Evolutionary conservation across 2,113 vertebrate genomes (phyloP), one percentile per base, ranked within the genome.

Genomic region (Poecile atricapillus): DNA sequence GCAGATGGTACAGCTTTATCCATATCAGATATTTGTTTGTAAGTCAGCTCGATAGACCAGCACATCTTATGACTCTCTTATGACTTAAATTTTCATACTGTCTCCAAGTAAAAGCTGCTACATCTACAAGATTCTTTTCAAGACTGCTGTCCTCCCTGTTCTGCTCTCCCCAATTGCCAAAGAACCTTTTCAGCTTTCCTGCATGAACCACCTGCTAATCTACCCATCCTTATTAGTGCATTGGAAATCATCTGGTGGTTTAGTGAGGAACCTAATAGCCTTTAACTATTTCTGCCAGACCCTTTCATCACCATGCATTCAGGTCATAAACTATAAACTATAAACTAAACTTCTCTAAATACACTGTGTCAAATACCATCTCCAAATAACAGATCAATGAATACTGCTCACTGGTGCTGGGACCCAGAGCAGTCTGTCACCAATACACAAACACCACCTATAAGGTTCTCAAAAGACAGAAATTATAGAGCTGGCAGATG

Each of bases 181-280:
- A 63, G 74, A 91, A 91, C 60, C 62, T 94, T 78, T 94, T 93
- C 71, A 92, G 83, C 79, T 73, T 77, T 91, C 71, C 80, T 53
- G 55, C 71, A 83, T 56, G 71, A 92, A 58, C 20, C 83, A 95
- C 89, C 86, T 95, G 86, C 89, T 88, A 92, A 96, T 71, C 75
- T 73, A 71, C 70, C 85, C 65, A 93, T 83, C 53, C 79, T 92
- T 80, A 70, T 91, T 87, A 88, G 71, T 71, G 73, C 28, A 60
- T 8, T n/a, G 50, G 75, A 83, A 90, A 95, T 93, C 63, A 95
- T 69, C 83, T 90, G 83, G 75, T 89, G 10, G 53, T 69, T 41
- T 47, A 82, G 18, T 83, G 46, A 75, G 15, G 13, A 83, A 69
- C 46, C 46, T 58, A 46, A 58, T 39, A 90, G 16, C 27, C 49